Percentiles rank a stretch among this genome's conserved stretches.
These are phyloP conservation scores for Pseudoatta argentina DNA, from an alignment of 1,140 invertebrate genomes.

Conservation along the genomic window DNA sequence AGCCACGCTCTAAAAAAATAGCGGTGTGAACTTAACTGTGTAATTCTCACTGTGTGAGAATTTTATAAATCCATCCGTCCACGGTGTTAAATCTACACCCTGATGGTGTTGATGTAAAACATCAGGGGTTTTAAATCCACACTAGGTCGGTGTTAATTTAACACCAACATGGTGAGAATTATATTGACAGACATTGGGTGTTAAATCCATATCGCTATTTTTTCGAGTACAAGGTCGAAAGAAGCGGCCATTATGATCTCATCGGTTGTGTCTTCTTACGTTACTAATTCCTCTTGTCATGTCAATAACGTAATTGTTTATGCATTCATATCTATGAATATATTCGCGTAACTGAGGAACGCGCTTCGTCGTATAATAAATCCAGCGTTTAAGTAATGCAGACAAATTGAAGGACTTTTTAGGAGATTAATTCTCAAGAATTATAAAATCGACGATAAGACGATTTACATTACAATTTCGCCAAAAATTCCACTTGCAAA, in stretches of 20 bases:
- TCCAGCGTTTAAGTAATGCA: neutral
- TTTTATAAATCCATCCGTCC: too few relatives aligned
- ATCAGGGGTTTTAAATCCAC: too few relatives aligned
- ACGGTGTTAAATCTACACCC: too few relatives aligned
- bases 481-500: neutral
- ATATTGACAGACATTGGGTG: too few relatives aligned
- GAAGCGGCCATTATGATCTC: neutral
- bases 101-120: too few relatives aligned
- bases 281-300: neutral
- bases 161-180: too few relatives aligned
- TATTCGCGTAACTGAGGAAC: conserved; percentile 6
- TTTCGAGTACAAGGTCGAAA: neutral
- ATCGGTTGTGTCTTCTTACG: neutral
- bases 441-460: neutral
- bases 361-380: neutral
- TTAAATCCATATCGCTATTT: too few relatives aligned
- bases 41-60: too few relatives aligned
- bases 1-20: too few relatives aligned
- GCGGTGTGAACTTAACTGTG: too few relatives aligned
- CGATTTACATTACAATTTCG: neutral
- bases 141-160: too few relatives aligned
- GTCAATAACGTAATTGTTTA: conserved; percentile 1
- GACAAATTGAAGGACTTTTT: neutral
- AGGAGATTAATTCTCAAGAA: neutral
- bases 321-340: conserved; percentile 13